These are phyloP conservation scores for Cerceris rybyensis DNA, from an alignment of 2,888 invertebrate species.

Conservation along the genomic window DNA sequence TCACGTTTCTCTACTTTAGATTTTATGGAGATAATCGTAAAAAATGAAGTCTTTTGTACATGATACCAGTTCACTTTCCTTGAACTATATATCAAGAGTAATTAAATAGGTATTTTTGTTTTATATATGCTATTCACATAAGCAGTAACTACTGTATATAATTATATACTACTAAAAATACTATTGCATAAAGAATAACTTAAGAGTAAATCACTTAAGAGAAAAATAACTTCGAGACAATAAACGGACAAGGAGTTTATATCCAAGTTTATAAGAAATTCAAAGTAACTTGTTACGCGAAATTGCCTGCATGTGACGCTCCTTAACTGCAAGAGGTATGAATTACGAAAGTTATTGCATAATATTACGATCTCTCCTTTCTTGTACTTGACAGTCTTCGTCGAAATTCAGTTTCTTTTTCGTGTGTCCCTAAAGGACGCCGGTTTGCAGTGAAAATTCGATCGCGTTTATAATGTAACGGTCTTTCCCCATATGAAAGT, in stretches of 20 bases:
- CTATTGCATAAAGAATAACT: too few relatives aligned
- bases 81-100: too few relatives aligned
- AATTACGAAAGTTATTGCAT: conserved; percentile 68
- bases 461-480: neutral
- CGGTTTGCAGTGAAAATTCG: conserved; percentile 4
- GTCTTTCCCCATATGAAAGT: neutral
- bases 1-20: too few relatives aligned
- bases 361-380: conserved; percentile 76
- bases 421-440: conserved; percentile 22
- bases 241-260: neutral
- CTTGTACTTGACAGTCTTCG: conserved; percentile 39
- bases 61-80: too few relatives aligned
- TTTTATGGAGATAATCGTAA: too few relatives aligned
- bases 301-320: conserved; percentile 32
- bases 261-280: conserved; percentile 19
- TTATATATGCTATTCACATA: too few relatives aligned
- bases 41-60: too few relatives aligned
- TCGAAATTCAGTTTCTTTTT: conserved; percentile 52
- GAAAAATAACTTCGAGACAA: neutral
- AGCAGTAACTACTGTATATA: too few relatives aligned
- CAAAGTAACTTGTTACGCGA: conserved; percentile 7
- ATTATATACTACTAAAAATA: too few relatives aligned
- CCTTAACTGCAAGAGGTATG: conserved; percentile 53
- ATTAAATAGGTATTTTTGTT: too few relatives aligned
- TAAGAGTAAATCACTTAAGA: neutral